Evolutionary conservation across 37 sponge, comb jelly and placozoan species (phyloP), one percentile per base, ranked within the genome.

Genomic region (Bolinopsis microptera): DNA sequence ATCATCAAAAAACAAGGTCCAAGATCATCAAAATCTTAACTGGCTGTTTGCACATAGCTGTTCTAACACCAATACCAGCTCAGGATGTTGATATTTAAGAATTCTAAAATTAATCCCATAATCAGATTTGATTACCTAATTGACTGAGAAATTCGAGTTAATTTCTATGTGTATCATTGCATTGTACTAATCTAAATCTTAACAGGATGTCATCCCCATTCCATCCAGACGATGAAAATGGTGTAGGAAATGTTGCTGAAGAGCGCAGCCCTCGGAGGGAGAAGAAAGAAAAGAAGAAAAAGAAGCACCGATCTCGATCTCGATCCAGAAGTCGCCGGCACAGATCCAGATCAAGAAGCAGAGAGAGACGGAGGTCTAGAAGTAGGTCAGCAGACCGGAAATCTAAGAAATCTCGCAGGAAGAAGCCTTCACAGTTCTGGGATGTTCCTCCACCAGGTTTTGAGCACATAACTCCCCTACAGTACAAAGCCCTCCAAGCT

Each of bases 401-500:
- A 86, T 86, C 90, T 36, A 86, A 86, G 26, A 86, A 86, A 34
- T 86, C 90, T 38, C 40, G 90, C 8, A 39, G 90, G 30, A 86
- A 86, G 61, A 96, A 96, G 94, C 93, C 94, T 0, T 96, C 96
- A 13, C 93, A 92, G 40, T 95, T 93, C 80, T 99, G 99, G 99
- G 99, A 99, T 94, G 93, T 97, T 9, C 96, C 99, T 39, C 99
- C 99, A 0, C 76, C 95, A 68, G 99, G 99, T 23, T 99, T 97
- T 96, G 99, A 99, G 39, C 97, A 97, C 83, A 97, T 99, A 28
- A 96, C 97, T 0, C 99, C 99, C n/a, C 95, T 97, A 1, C 97
- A 99, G 94, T 99, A 97, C 95, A 99, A 99, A 82, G 99, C 97
- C 2, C 95, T 99, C 95, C 99, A 99, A 96, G 97, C 97, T 97